Percentiles rank a stretch among this genome's conserved stretches.
Evolutionary conservation across 2,888 invertebrate genomes (phyloP).

Genomic region (Colostygia pectinataria): DNA sequence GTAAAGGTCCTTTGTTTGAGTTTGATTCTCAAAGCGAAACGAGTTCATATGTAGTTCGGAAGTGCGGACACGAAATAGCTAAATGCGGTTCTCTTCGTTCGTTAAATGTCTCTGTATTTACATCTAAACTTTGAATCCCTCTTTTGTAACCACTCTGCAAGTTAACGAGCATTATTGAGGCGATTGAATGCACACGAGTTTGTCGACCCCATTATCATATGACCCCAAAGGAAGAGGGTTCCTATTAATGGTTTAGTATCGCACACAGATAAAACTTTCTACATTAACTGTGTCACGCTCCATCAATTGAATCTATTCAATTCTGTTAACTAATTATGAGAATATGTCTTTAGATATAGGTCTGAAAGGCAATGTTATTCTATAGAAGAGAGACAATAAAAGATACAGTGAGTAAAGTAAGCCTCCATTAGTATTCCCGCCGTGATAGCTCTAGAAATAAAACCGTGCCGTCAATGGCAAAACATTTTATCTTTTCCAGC

Average conservation of each 20-base stretch:
- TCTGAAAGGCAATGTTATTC: slow-evolving; percentile 39
- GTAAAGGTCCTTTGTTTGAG: too few relatives aligned
- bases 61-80: too few relatives aligned
- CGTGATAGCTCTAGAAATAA: slow-evolving; percentile 43
- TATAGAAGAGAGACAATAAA: slow-evolving; percentile 47
- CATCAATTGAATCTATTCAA: slow-evolving; percentile 50
- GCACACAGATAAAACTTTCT: slow-evolving; percentile 55
- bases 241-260: slow-evolving; percentile 61
- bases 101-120: slow-evolving; percentile 21
- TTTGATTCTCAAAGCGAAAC: too few relatives aligned
- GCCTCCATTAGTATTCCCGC: slow-evolving; percentile 53
- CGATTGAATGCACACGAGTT: slow-evolving; percentile 68
- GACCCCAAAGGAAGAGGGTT: slow-evolving; percentile 71
- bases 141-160: slow-evolving; percentile 41
- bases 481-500: slow-evolving; percentile 54
- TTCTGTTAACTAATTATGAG: slow-evolving; percentile 33
- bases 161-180: slow-evolving; percentile 44
- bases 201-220: slow-evolving; percentile 65
- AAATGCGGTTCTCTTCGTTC: too few relatives aligned
- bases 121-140: slow-evolving; percentile 44
- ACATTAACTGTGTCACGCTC: slow-evolving; percentile 70
- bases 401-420: slow-evolving; percentile 39
- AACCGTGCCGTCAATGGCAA: slow-evolving; percentile 54
- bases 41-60: too few relatives aligned
- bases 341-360: slow-evolving; percentile 20